These are phyloP conservation scores for Phaethornis superciliosus DNA, from an alignment of 2,113 vertebrate species.

Conservation along the genomic window DNA sequence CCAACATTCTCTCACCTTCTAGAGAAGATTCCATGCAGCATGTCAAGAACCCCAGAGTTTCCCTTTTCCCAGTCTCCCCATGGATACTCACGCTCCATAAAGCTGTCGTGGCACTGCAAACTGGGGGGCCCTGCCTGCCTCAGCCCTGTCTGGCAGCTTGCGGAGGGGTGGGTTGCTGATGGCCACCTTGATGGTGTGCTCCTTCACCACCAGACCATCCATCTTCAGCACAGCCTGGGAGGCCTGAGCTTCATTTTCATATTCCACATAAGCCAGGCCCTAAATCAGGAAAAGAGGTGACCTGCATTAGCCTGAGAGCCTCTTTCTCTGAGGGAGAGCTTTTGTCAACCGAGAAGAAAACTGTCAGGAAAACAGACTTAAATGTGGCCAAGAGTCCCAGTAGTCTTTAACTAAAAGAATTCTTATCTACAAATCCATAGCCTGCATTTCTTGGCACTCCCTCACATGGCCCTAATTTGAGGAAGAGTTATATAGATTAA, in stretches of 20 bases:
- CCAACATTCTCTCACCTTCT: neutral
- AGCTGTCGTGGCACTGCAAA: slow-evolving; percentile 72
- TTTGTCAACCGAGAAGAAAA: neutral
- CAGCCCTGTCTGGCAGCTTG: slow-evolving; percentile 71
- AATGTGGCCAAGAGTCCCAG: rapidly evolving
- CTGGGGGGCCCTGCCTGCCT: slow-evolving; percentile 44
- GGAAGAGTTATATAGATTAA: neutral
- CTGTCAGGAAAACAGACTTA: rapidly evolving
- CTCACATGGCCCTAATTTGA: neutral
- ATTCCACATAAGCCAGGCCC: slow-evolving; percentile 97
- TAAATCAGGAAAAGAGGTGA: neutral
- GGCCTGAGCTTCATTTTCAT: slow-evolving; percentile 87
- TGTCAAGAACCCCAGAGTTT: rapidly evolving
- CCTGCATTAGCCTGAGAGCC: rapidly evolving
- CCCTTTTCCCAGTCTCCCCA: neutral
- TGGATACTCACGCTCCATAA: slow-evolving; percentile 87
- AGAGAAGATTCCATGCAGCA: neutral
- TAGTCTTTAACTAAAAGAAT: neutral
- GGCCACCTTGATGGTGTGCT: slow-evolving; percentile 87
- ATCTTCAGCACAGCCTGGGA: slow-evolving; percentile 92
- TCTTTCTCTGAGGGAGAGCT: neutral
- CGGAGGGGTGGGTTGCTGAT: slow-evolving; percentile 94
- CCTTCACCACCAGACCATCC: slow-evolving; percentile 84
- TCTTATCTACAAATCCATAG: neutral
- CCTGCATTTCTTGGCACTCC: neutral